phyloP scores from a whole-genome alignment of 37 sponge, comb jelly and placozoan genomes.

The Beroe ovata region DNA sequence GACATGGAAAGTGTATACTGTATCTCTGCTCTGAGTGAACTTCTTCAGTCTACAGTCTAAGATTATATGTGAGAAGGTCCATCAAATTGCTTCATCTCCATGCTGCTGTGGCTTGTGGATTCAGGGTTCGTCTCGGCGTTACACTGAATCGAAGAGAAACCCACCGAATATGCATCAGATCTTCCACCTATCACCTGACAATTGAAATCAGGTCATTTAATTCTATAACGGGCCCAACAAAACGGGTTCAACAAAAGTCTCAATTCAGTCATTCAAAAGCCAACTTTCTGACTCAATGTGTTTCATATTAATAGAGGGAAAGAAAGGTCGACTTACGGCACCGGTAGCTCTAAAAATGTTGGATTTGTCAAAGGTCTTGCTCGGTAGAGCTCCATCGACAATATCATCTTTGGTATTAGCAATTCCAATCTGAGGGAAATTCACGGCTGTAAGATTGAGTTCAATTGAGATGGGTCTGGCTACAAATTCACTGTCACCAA shows the following conservation, averaged over 20 bases:
- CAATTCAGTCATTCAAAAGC: no score
- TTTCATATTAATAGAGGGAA: no score
- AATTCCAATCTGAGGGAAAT: slow-evolving; percentile 45
- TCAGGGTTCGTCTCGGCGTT: background rate
- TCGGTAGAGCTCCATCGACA: background rate
- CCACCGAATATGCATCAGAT: slow-evolving; percentile 33
- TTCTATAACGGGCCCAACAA: no score
- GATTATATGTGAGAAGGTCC: background rate
- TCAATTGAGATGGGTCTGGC: no score
- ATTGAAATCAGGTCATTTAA: no score
- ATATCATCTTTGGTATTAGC: background rate
- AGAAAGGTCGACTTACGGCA: background rate
- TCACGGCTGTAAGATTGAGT: no score
- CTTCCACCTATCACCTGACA: slow-evolving; percentile 7
- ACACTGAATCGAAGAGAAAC: background rate
- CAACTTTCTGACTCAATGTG: no score
- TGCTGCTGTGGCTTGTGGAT: background rate
- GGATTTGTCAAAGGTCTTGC: background rate
- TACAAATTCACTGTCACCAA: no score
- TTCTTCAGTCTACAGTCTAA: no score
- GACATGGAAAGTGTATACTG: no score
- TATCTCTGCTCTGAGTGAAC: no score
- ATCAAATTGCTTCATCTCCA: background rate
- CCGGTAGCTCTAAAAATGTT: slow-evolving; percentile 28
- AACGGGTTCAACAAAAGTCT: no score